Evolutionary conservation across 2,113 vertebrate genomes (phyloP), one percentile per base, ranked within the genome.

Genomic region (Nycticebus coucang): DNA sequence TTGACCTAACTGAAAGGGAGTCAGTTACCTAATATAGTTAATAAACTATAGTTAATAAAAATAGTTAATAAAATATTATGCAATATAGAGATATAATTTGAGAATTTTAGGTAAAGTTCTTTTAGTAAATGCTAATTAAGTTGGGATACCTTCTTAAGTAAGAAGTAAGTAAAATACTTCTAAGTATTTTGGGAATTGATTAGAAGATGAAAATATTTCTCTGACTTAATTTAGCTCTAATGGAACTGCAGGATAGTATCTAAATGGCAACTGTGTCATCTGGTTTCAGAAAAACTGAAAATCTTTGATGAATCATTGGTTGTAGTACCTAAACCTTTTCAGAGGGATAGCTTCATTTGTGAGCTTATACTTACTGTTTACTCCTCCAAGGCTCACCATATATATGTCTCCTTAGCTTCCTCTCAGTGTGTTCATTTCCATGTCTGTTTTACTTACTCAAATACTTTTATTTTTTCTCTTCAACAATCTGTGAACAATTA

Each of bases 381-480:
- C 14, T 74, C 57, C n/a, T 93, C 64, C 78, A 93, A 79, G 35
- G 10, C n/a, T 95, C 80, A n/a, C 26, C 22, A 11, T 84, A 81
- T 3, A 60, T 12, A 28, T 35, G 18, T 71, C 68, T 86, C 53
- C 50, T 84, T 24, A 79, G 64, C 37, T 2, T 71, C 24, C 33
- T 79, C 18, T 50, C 53, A 53, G 35, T 90, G 35, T 96, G 35
- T 66, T 71, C 45, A 79, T 87, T 59, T 96, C n/a, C 19, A 35
- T 77, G 74, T 71, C 12, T 55, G 0, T 69, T 95, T 83, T 87
- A 82, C 11, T 66, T 13, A 26, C 30, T 77, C 53, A 60, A 53
- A 33, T 77, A 24, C 12, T 72, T 89, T 93, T 35, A 72, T 72
- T 93, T 93, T n/a, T 26, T 53, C 21, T 95, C 41, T 91, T 82